Conservation (phyloP, 2,888 invertebrate species). For the Anthoptus insignis region DNA sequence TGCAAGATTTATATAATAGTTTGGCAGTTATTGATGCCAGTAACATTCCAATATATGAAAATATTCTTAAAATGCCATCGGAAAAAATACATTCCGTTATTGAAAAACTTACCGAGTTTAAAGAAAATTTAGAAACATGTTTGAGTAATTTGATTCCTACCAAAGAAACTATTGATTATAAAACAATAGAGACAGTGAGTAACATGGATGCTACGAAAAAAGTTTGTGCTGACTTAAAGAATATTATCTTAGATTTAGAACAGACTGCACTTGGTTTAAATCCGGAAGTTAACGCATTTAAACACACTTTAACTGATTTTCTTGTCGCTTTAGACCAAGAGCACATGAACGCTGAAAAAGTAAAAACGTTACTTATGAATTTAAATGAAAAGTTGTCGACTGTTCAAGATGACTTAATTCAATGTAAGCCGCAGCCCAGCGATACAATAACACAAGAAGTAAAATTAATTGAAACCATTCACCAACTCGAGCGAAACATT, state of each 20-base stretch:
- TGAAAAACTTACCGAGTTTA: conserved; percentile 67
- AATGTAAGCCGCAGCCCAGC: conserved; percentile 60
- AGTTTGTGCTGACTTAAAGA: conserved; percentile 65
- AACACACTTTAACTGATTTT: conserved; percentile 58
- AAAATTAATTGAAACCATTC: conserved; percentile 67
- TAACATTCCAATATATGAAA: conserved; percentile 77
- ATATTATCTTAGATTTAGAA: conserved; percentile 57
- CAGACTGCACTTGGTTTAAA: conserved; percentile 35
- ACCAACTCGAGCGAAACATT: conserved; percentile 71
- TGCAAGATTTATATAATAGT: conserved; percentile 71
- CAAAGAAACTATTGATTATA: conserved; percentile 62
- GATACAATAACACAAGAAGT: conserved; percentile 64
- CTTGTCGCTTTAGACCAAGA: conserved; percentile 65
- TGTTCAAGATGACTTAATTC: conserved; percentile 70
- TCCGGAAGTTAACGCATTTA: conserved; percentile 39
- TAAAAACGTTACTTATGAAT: conserved; percentile 68
- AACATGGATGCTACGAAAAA: conserved; percentile 65
- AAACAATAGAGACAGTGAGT: conserved; percentile 69
- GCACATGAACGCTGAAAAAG: conserved; percentile 63
- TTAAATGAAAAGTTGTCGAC: conserved; percentile 64
- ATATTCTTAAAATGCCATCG: conserved; percentile 68
- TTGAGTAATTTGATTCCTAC: conserved; percentile 66
- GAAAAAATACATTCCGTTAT: conserved; percentile 69
- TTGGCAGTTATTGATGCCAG: conserved; percentile 69
- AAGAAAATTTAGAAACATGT: conserved; percentile 67